Evolutionary conservation across 1,140 invertebrate genomes (phyloP).

Genomic region (Zaprionus ornatus): DNA sequence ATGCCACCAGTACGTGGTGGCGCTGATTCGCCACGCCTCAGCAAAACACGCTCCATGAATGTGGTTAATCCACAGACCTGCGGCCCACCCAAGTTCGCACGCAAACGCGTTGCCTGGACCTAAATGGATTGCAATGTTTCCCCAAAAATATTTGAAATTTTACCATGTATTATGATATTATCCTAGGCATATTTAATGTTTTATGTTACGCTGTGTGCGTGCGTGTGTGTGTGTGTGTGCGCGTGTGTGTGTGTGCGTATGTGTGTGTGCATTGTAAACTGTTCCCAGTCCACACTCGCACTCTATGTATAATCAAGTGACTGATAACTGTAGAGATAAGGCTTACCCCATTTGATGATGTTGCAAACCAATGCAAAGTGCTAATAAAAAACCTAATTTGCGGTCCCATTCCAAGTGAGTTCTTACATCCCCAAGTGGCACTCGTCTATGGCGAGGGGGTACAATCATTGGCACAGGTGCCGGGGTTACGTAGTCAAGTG

Average conservation of each 20-base stretch:
- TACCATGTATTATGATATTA: conserved; percentile 44
- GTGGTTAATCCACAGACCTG: conserved; percentile 66
- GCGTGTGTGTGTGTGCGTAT: not conserved
- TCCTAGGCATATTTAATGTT: conserved; percentile 35
- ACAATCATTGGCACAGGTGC: not conserved
- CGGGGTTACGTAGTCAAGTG: not conserved
- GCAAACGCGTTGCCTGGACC: conserved; percentile 77
- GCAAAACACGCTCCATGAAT: conserved; percentile 63
- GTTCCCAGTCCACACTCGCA: not conserved
- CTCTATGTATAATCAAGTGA: conserved; percentile 23
- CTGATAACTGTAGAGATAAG: conserved; percentile 54
- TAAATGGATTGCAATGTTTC: conserved; percentile 4
- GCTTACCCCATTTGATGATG: not conserved
- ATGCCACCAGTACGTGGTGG: conserved; percentile 51
- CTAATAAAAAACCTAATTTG: conserved; percentile 51
- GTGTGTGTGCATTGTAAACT: not conserved
- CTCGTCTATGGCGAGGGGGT: too few relatives aligned
- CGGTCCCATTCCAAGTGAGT: conserved; percentile 26
- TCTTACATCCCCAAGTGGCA: conserved; percentile 12
- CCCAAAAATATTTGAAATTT: conserved; percentile 47
- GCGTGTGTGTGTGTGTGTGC: not conserved
- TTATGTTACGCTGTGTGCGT: not conserved
- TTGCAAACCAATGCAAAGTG: conserved; percentile 3
- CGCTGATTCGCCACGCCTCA: conserved; percentile 46
- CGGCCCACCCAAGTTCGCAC: conserved; percentile 68